Conservation (phyloP, 1,140 invertebrate genomes). For the Drosophila varians region DNA sequence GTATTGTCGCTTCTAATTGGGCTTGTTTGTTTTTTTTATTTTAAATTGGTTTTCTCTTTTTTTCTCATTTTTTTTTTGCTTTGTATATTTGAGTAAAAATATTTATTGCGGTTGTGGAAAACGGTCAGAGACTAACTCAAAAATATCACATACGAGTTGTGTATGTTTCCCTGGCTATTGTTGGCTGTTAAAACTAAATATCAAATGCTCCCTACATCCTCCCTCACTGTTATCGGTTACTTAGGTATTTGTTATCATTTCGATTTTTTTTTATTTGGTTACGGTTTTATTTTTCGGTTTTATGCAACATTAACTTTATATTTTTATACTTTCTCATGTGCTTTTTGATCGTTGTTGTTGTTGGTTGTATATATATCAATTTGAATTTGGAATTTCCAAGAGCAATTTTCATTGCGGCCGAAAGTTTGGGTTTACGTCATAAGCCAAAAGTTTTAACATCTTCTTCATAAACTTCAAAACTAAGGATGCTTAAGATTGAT, state of each 20-base stretch:
- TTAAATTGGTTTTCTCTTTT: slow-evolving; percentile 39
- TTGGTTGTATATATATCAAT: slow-evolving; percentile 82
- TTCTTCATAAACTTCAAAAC: slow-evolving; percentile 53
- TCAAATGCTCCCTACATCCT: slow-evolving; percentile 20
- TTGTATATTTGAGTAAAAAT: slow-evolving; percentile 72
- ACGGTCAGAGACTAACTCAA: slow-evolving; percentile 73
- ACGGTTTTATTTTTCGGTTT: slow-evolving; percentile 23
- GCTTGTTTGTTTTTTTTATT: slow-evolving; percentile 54
- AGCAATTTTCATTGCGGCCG: slow-evolving; percentile 38
- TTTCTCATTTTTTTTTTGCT: slow-evolving; percentile 13
- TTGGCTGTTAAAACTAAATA: slow-evolving; percentile 83
- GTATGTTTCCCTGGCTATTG: slow-evolving; percentile 84
- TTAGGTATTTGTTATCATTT: slow-evolving; percentile 57
- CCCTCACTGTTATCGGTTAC: slow-evolving; percentile 43
- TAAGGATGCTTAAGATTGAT: slow-evolving; percentile 70
- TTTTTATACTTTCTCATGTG: slow-evolving; percentile 66
- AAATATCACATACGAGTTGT: slow-evolving; percentile 84
- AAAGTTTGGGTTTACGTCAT: slow-evolving; percentile 57
- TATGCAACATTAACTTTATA: slow-evolving; percentile 70
- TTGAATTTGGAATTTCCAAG: slow-evolving; percentile 56
- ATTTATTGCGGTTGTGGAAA: slow-evolving; percentile 44
- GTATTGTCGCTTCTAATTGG: slow-evolving; percentile 76
- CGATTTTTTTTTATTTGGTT: slow-evolving; percentile 50
- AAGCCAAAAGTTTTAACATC: slow-evolving; percentile 74
- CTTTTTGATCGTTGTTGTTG: slow-evolving; percentile 34